These are phyloP conservation scores for Xenopus laevis DNA, from an alignment of 2,113 vertebrate species.

Conservation along the genomic window DNA sequence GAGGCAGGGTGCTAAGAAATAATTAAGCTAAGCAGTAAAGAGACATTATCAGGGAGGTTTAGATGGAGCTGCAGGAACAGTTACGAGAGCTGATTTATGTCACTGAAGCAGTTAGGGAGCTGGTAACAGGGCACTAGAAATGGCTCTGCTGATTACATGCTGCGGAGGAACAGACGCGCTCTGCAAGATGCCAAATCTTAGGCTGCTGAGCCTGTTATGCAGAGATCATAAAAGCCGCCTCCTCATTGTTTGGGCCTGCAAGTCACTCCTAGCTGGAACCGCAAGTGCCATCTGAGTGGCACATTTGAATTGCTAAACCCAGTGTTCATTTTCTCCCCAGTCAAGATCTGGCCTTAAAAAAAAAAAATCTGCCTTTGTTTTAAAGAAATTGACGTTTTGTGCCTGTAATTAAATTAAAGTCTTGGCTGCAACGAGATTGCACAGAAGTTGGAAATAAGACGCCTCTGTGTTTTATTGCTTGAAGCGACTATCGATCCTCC, in stretches of 20 bases:
- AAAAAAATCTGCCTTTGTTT: constrained; percentile 16
- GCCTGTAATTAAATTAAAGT: constrained; percentile 24
- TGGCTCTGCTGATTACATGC: background rate
- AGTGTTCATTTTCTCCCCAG: constrained; percentile 6
- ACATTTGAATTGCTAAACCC: constrained; percentile 22
- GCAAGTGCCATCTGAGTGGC: background rate
- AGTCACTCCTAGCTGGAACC: background rate
- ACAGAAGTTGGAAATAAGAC: constrained; percentile 39
- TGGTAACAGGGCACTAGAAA: background rate
- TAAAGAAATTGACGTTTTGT: constrained; percentile 36
- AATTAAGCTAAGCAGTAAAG: too few species aligned
- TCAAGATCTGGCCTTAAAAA: constrained; percentile 9
- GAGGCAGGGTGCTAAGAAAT: too few species aligned
- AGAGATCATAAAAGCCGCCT: constrained; percentile 1
- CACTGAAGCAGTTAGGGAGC: background rate
- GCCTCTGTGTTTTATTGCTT: constrained; percentile 39
- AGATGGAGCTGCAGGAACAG: too few species aligned
- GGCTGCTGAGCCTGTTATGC: too few species aligned
- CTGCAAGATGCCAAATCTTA: too few species aligned
- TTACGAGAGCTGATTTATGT: too few species aligned
- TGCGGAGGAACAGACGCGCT: background rate
- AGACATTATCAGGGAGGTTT: too few species aligned
- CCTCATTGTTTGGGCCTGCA: background rate
- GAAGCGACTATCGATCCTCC: constrained; percentile 32
- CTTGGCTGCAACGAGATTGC: constrained; percentile 35